These are phyloP conservation scores for Grallaria varia DNA, from an alignment of 2,113 vertebrate genomes.

Conservation along the genomic window DNA sequence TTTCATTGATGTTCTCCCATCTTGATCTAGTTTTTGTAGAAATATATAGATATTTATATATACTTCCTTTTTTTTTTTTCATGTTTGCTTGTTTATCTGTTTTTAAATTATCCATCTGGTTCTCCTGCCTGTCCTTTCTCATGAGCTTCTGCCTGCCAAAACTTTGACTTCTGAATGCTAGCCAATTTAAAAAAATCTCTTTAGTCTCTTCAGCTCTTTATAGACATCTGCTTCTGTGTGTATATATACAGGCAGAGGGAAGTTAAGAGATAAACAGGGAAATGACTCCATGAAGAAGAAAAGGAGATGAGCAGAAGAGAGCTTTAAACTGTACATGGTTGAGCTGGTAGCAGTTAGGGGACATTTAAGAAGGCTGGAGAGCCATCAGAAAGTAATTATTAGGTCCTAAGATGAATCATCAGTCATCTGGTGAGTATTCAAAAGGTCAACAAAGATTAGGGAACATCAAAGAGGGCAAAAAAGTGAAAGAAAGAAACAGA, in stretches of 20 bases:
- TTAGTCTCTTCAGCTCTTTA: not conserved
- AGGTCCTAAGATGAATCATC: not conserved
- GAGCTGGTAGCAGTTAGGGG: not conserved
- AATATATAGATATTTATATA: not conserved
- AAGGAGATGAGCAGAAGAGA: not conserved
- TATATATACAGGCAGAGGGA: not conserved
- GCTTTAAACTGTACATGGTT: not conserved
- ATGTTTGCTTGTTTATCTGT: not conserved
- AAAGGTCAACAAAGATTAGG: not conserved
- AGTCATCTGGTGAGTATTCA: not conserved
- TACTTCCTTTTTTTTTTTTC: not conserved
- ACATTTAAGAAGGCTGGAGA: not conserved
- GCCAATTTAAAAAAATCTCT: not conserved
- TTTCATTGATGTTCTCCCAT: not conserved
- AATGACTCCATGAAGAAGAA: not conserved
- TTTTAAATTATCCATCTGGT: not conserved
- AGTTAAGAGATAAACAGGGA: not conserved
- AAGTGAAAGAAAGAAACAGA: conserved; percentile 5
- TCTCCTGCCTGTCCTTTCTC: not conserved
- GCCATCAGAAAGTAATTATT: not conserved
- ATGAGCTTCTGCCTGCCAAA: not conserved
- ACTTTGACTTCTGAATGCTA: not conserved
- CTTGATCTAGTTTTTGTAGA: not conserved
- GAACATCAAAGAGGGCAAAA: not conserved
- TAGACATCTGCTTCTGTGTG: not conserved